phyloP scores from a whole-genome alignment of 2,113 vertebrate genomes.

The Lucifuga dentata region DNA sequence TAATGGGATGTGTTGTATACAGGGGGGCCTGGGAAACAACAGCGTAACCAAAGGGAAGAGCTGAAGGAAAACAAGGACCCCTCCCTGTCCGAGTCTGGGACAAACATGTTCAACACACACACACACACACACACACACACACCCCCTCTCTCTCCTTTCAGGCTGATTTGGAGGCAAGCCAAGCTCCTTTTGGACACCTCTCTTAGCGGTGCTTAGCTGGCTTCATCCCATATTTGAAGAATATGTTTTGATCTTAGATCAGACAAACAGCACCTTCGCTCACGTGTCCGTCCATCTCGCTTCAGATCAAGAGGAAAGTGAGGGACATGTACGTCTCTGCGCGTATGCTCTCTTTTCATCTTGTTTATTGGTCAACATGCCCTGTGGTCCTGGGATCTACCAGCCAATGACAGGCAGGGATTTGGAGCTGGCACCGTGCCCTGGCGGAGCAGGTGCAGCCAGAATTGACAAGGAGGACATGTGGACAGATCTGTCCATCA shows the following conservation, averaged over 20 bases:
- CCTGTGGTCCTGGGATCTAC: constrained; percentile 30
- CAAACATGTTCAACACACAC: constrained; percentile 62
- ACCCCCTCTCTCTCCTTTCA: constrained; percentile 35
- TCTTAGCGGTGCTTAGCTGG: neutral
- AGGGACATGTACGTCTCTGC: constrained; percentile 35
- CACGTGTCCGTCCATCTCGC: constrained; percentile 2
- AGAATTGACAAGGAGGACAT: constrained; percentile 59
- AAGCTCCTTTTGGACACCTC: constrained; percentile 57
- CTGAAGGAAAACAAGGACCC: constrained; percentile 76
- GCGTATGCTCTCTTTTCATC: constrained; percentile 55
- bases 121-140: constrained; percentile 50
- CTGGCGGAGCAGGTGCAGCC: constrained; percentile 74
- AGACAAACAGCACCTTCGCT: constrained; percentile 12
- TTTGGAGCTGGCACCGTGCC: constrained; percentile 62
- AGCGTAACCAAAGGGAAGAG: constrained; percentile 78
- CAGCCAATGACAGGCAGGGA: constrained; percentile 43
- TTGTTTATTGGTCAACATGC: constrained; percentile 59
- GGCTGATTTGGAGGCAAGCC: constrained; percentile 42
- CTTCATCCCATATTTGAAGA: constrained; percentile 36
- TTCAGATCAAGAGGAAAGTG: constrained; percentile 29
- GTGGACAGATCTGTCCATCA: constrained; percentile 58
- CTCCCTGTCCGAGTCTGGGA: constrained; percentile 73
- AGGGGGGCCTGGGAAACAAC: constrained; percentile 70
- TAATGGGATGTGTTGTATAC: constrained; percentile 75
- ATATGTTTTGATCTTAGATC: constrained; percentile 54